Base-by-base conservation (phyloP, 2,797 vertebrate genomes). In the Potorous gilbertii region DNA sequence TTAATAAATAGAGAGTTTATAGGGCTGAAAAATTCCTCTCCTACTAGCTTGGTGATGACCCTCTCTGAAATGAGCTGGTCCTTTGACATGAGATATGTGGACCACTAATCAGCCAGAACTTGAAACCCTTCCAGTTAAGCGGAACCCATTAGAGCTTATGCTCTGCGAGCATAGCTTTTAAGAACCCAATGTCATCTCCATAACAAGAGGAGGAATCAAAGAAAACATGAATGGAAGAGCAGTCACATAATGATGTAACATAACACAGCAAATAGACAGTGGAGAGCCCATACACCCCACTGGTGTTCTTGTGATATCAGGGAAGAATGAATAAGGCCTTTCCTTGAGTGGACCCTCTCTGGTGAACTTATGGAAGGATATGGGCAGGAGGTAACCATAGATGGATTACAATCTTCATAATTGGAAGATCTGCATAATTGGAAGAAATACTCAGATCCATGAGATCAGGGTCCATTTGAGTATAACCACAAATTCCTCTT, bases 401-500 rank as follows among this genome's bases (percentile, higher is more conserved):
- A 40, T 21, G n/a, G 66, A 8, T 21, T 66, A 1, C n/a, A 40
- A 3, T 40, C n/a, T n/a, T n/a, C n/a, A n/a, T n/a, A n/a, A n/a
- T n/a, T n/a, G n/a, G n/a, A n/a, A n/a, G n/a, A n/a, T n/a, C n/a
- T 74, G 5, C 18, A 74, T 74, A 40, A 21, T 74, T 66, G n/a
- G 66, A 40, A 74, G n/a, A n/a, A 74, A 40, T 40, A 40, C 8
- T 74, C 6, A 74, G 40, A 74, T 74, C 66, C 2, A 74, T 74
- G 21, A 40, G n/a, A 74, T 74, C 66, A 74, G 34, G 16, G 27
- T 34, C 66, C n/a, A 74, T 40, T 74, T 74, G n/a, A 74, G n/a
- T 74, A 40, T 74, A 94, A 90, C 89, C 90, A 34, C 55, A 46
- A 28, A 93, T 94, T 93, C 92, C 16, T 95, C 27, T 95, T 92